Base-by-base conservation (phyloP, 2,888 invertebrate species). In the Ligdia adustata region DNA sequence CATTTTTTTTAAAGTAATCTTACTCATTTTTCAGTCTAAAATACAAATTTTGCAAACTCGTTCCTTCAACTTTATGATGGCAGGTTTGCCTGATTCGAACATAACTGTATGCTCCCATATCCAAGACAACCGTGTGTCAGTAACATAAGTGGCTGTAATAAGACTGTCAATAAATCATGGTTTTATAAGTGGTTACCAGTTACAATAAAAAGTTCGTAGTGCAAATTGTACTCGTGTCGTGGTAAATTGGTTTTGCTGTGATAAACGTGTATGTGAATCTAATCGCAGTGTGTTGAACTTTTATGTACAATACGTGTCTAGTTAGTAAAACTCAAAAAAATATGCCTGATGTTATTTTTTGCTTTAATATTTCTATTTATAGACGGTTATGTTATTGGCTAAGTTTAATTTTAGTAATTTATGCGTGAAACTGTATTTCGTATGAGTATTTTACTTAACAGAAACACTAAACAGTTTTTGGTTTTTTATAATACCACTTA, bases 131-230 rank as follows among this genome's bases (percentile, higher is more conserved):
- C 29, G 63, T 79, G 47, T 66, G 71, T 75, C 61, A 47, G 34
- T 22, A 28, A 50, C 34, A 49, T 59, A 69, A 73, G 66, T 67
- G 62, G 64, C 60, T 58, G 69, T 73, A 75, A 75, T 74, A 76
- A 72, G 68, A 60, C 64, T 69, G 62, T 74, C 73, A 66, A 81
- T 82, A 79, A 77, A 82, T 82, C 81, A 81, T 63, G 57, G 56
- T 72, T 74, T 74, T 77, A 63, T 62, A 55, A 55, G 47, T 53
- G 45, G 48, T 39, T 48, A 42, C 32, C 46, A 18, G 24, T 54
- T 55, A 56, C 57, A 49, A 60, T 61, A 66, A 70, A 76, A 77
- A 69, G 44, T 57, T 62, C 62, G 62, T n/a, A 72, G 75, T 73
- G 74, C 76, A 69, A 79, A 78, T 79, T 78, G 64, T 73, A 60